Base-by-base conservation (phyloP, 2,888 invertebrate species). In the Camponotus fellah region DNA sequence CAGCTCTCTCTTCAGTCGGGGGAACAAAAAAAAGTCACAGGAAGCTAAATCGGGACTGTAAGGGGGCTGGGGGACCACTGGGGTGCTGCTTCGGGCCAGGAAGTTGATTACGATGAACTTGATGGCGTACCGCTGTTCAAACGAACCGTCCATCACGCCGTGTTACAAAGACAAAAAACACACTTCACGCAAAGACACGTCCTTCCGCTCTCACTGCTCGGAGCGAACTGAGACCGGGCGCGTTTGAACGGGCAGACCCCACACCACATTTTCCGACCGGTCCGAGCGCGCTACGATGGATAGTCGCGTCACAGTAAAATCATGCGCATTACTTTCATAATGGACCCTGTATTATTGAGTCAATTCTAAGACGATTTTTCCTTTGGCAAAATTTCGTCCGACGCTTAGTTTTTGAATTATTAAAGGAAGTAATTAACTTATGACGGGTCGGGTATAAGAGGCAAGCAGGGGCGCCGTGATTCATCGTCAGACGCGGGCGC, bases 91-190 rank as follows among this genome's bases (percentile, higher is more conserved):
- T 2, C 17, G 5, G 26, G 17, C 49, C 40, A 77, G 56, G 65
- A 14, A 76, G 3, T 40, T n/a, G 5, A 21, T n/a, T 0, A 76
- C 64, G n/a, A 53, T 8, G 37, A 77, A 75, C 37, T 64, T 84
- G 53, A 84, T 71, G 2, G 71, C 79, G 46, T 62, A 71, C 3
- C 79, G 77, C 46, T 77, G 84, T 56, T 85, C 77, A 4, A 82
- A 32, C 32, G 49, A 40, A 53, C 32, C 0, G 0, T 68, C 34
- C 79, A 77, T 89, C 75, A 34, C 72, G 58, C 75, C 56, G 56
- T 21, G 21, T 12, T 43, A 43, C 43, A 12, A 12, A 43, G 43
- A 12, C 12, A 0, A 26, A 26, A 26, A 26, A 26, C 26, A 26
- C 26, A 26, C 26, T 56, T 56, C 56, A 56, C 56, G 56, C 21